Evolutionary conservation across 1,140 invertebrate species (phyloP), one percentile per base, ranked within the genome.

Genomic region (Apis florea): DNA sequence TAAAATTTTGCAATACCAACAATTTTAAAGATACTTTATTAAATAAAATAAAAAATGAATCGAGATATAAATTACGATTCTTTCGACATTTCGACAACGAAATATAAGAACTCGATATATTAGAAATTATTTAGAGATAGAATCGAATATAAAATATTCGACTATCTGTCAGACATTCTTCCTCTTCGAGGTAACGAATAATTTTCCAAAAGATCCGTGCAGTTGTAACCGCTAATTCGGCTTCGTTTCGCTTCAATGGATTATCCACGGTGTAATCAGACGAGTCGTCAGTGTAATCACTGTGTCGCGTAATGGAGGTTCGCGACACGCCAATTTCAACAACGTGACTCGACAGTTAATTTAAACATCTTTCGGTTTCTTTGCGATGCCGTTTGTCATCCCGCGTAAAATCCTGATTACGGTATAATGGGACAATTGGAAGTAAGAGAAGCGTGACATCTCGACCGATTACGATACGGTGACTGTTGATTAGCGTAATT

Each of bases 401-500:
- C n/a, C 19, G 54, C 40, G 72, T 69, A 70, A 68, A 63, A 82
- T 69, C 70, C 69, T 79, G 73, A 70, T 84, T 82, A 82, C n/a
- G 54, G 31, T 40, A 51, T 86, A 84, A 86, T 40, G 31, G 4
- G 78, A 66, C 76, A 77, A 78, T 81, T 70, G 78, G 76, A 70
- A 61, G 64, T 21, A 64, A 75, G n/a, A 56, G 61, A 49, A 61
- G 53, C 64, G 31, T 68, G 74, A 87, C 74, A 64, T 12, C 11
- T 17, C 58, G 66, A 66, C 86, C 85, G 82, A 84, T 87, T 87
- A 87, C 85, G 71, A 87, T 54, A 82, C 77, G 78, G 64, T 76
- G 85, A 87, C 86, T 84, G 77, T 87, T 87, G 82, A 87, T 87
- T 84, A 87, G 78, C 70, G 84, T 86, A 86, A 86, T 86, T 86